phyloP scores from a whole-genome alignment of 2,888 invertebrate species.

The Orchestes rusci region DNA sequence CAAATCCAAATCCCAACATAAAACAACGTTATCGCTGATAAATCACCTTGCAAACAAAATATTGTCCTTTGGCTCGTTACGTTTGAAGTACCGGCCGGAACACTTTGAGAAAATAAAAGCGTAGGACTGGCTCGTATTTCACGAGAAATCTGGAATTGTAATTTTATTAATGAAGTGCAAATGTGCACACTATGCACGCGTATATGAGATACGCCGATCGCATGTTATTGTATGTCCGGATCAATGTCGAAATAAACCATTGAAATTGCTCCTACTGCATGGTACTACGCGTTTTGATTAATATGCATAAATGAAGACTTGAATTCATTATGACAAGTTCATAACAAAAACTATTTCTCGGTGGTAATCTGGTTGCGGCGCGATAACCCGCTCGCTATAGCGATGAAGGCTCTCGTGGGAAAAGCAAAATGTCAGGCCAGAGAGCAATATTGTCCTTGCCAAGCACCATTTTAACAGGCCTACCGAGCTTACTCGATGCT shows the following conservation, averaged over 20 bases:
- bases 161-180: constrained; percentile 36
- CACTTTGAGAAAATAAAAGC: constrained; percentile 26
- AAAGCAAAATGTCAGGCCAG: constrained; percentile 17
- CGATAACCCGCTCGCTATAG: constrained; percentile 14
- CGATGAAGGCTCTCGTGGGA: constrained; percentile 15
- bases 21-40: constrained; percentile 22
- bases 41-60: constrained; percentile 23
- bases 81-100: constrained; percentile 28
- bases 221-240: constrained; percentile 19
- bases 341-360: no score
- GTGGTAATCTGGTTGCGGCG: constrained; percentile 11
- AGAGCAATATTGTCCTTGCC: constrained; percentile 23
- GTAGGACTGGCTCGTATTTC: constrained; percentile 28
- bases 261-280: no score
- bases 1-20: constrained; percentile 18
- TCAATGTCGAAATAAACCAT: constrained; percentile 18
- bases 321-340: no score
- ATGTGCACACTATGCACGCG: constrained; percentile 33
- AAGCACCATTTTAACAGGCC: constrained; percentile 23
- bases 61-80: constrained; percentile 26
- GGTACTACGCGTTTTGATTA: no score
- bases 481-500: constrained; percentile 16
- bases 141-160: constrained; percentile 31
- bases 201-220: constrained; percentile 23
- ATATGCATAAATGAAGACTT: no score